Evolutionary conservation across 2,113 vertebrate species (phyloP).

Genomic region (Ranitomeya imitator): DNA sequence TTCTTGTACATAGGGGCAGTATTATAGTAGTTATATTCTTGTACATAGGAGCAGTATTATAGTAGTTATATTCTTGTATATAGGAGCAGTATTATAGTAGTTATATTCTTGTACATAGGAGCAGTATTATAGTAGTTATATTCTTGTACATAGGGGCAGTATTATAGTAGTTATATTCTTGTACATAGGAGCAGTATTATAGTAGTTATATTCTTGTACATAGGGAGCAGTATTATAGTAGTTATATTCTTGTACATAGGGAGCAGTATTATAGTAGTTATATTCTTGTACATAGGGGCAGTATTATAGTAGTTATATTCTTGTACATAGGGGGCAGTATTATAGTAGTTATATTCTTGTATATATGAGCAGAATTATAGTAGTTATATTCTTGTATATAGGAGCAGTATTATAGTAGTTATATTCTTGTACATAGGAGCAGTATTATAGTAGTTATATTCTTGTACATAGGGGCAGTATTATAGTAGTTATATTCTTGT

Average conservation of each 20-base stretch:
- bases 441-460: no score
- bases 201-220: no score
- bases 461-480: no score
- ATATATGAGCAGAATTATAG: background rate
- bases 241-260: background rate
- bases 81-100: no score
- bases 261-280: background rate
- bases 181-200: no score
- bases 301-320: slow-evolving; percentile 7
- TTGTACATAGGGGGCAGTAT: background rate
- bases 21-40: slow-evolving; percentile 4
- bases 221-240: background rate
- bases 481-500: no score
- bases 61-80: background rate
- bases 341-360: slow-evolving; percentile 4
- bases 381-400: background rate
- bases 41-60: background rate
- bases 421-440: no score
- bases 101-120: no score
- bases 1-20: background rate
- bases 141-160: no score
- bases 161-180: no score
- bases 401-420: no score
- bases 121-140: no score
- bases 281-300: background rate